A percentile compares a stretch with the other conserved stretches of the same genome.
Evolutionary conservation across 2,888 invertebrate genomes (phyloP).

Genomic region (Drosophila kanekoi): DNA sequence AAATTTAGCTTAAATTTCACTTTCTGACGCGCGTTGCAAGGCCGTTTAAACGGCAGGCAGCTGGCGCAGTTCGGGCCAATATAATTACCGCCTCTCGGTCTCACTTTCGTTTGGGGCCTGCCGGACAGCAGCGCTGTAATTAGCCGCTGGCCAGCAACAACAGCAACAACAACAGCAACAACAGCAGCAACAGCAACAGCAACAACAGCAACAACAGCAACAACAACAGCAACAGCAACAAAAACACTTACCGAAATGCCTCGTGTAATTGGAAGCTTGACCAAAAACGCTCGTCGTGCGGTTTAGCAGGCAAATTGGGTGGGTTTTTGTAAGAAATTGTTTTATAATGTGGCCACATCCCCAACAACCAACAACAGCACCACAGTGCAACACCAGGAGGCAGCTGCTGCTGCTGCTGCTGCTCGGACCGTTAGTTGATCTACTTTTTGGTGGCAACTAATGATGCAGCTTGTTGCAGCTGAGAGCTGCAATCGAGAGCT

Average conservation of each 20-base stretch:
- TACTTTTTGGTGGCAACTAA: slow-evolving; percentile 69
- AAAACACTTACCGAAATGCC: slow-evolving; percentile 55
- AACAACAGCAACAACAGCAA: no score
- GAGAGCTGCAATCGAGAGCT: slow-evolving; percentile 13
- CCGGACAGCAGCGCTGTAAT: slow-evolving; percentile 55
- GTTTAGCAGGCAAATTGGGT: slow-evolving; percentile 68
- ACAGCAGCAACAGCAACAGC: no score
- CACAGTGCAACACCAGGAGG: slow-evolving; percentile 3
- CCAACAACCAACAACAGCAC: slow-evolving; percentile 25
- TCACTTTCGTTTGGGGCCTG: slow-evolving; percentile 60
- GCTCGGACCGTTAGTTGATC: slow-evolving; percentile 69
- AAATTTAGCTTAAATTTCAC: slow-evolving; percentile 51
- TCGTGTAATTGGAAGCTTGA: slow-evolving; percentile 64
- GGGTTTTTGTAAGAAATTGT: slow-evolving; percentile 72
- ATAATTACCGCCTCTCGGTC: slow-evolving; percentile 68
- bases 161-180: slow-evolving; percentile 17
- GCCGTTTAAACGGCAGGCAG: slow-evolving; percentile 38
- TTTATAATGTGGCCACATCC: slow-evolving; percentile 72
- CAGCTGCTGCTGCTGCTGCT: slow-evolving; percentile 7
- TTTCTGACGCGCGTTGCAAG: slow-evolving; percentile 49
- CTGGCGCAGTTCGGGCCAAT: slow-evolving; percentile 42
- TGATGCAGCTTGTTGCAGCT: slow-evolving; percentile 49
- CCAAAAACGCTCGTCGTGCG: slow-evolving; percentile 45
- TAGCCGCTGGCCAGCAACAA: slow-evolving; percentile 53
- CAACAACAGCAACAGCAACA: slow-evolving; percentile 44